These are phyloP conservation scores for Pristionchus mayeri DNA, from an alignment of 2,888 invertebrate genomes.

Conservation along the genomic window DNA sequence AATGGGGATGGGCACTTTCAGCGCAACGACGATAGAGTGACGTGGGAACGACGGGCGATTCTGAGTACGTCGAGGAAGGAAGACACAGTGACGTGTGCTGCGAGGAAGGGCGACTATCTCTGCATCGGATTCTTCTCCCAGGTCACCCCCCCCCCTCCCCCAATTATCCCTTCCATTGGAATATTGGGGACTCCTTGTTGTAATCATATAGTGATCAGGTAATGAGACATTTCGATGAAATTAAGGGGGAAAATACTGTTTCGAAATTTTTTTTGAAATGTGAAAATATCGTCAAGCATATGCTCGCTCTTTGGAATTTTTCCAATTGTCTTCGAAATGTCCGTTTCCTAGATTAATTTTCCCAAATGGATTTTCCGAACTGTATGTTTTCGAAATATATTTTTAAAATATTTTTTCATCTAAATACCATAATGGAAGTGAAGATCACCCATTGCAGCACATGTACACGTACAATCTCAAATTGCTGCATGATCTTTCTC, in stretches of 20 bases:
- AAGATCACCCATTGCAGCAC: neutral
- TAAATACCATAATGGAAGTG: neutral
- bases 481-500: neutral
- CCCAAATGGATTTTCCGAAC: no score
- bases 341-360: no score
- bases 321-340: no score
- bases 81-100: conserved; percentile 23
- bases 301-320: no score
- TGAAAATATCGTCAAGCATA: no score
- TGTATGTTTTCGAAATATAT: no score
- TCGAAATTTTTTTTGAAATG: no score
- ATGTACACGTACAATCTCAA: conserved; percentile 40
- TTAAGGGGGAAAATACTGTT: no score
- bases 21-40: neutral
- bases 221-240: neutral
- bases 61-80: neutral
- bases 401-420: no score
- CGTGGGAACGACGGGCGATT: conserved; percentile 25
- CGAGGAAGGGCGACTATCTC: conserved; percentile 23
- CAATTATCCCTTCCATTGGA: neutral
- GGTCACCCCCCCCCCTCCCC: neutral
- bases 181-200: no score
- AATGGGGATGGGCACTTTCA: no score
- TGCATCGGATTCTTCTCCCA: conserved; percentile 37
- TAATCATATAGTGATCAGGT: no score